phyloP scores from a whole-genome alignment of 2,888 invertebrate genomes.

The Cetonia aurata region DNA sequence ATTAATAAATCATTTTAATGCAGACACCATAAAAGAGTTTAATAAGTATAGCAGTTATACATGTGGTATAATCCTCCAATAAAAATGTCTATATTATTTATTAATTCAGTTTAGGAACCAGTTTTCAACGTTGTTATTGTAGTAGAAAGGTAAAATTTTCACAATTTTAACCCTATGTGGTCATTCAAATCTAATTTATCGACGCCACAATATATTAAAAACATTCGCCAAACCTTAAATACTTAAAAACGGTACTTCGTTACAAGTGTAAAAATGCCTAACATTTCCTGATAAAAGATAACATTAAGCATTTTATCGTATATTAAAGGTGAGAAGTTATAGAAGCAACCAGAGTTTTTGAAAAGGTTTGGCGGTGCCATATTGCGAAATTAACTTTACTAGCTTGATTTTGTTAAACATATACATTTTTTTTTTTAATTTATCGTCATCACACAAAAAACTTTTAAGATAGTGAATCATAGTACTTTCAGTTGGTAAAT shows the following conservation, averaged over 20 bases:
- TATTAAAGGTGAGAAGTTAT: constrained; percentile 4
- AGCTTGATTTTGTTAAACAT: constrained; percentile 40
- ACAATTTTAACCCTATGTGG: constrained; percentile 34
- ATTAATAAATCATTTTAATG: too few species aligned
- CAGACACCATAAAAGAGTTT: too few species aligned
- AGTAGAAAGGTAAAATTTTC: constrained; percentile 27
- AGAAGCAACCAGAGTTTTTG: constrained; percentile 6
- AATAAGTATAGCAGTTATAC: too few species aligned
- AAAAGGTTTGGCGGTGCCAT: constrained; percentile 6
- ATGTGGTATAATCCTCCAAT: too few species aligned
- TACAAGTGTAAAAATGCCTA: background rate
- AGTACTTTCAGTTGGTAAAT: constrained; percentile 47
- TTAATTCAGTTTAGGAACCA: constrained; percentile 15
- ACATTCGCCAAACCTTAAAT: too few species aligned
- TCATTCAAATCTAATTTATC: constrained; percentile 4
- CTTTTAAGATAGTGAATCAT: constrained; percentile 55
- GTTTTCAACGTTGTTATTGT: constrained; percentile 3
- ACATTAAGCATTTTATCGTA: constrained; percentile 3
- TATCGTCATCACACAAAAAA: constrained; percentile 44
- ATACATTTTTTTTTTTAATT: constrained; percentile 45
- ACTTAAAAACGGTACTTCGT: too few species aligned
- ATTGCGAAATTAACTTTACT: constrained; percentile 24
- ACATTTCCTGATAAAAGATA: background rate
- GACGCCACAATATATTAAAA: constrained; percentile 21
- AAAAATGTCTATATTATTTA: too few species aligned